Base-by-base conservation (phyloP, 2,888 invertebrate genomes). In the Eueremaeus valkanovi region DNA sequence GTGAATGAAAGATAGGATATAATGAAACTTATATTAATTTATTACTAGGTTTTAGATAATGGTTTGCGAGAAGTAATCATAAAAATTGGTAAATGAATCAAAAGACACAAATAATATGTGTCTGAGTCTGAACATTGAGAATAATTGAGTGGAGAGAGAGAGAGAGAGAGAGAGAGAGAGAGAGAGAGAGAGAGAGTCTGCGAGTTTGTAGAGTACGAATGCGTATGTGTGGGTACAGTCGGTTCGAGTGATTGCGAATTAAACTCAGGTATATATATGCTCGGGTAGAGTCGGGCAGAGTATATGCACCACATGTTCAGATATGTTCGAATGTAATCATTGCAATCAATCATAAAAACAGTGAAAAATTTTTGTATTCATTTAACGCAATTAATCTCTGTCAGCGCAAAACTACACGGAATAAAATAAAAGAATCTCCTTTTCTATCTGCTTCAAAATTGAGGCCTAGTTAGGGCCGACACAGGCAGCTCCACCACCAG, bases 261-360 rank as follows among this genome's bases (percentile, higher is more conserved):
- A 33, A 31, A 63, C 31, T 11, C 63, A 63, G 33, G 33, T 29
- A 63, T 63, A 63, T 63, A 9, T 33, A 63, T 16, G 13, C 9
- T 6, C n/a, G n/a, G n/a, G n/a, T n/a, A n/a, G n/a, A n/a, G n/a
- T n/a, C n/a, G n/a, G n/a, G n/a, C n/a, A n/a, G n/a, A n/a, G n/a
- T n/a, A n/a, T 63, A 63, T 63, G 29, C 63, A 63, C 63, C 63
- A 63, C 63, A 63, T 63, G 63, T 63, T 63, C 63, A 63, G 21
- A 29, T 63, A 2, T 63, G 63, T 63, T 63, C 63, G 33, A 63
- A 63, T 55, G 33, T 63, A 63, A 63, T 63, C 63, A 63, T 63
- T 33, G 63, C 63, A 63, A 63, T 63, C 63, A 63, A 63, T 63
- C 63, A 63, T 63, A 63, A 63, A 63, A 63, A 63, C 63, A 63